Base-by-base conservation (phyloP, 2,113 vertebrate species). In the Cairina moschata region DNA sequence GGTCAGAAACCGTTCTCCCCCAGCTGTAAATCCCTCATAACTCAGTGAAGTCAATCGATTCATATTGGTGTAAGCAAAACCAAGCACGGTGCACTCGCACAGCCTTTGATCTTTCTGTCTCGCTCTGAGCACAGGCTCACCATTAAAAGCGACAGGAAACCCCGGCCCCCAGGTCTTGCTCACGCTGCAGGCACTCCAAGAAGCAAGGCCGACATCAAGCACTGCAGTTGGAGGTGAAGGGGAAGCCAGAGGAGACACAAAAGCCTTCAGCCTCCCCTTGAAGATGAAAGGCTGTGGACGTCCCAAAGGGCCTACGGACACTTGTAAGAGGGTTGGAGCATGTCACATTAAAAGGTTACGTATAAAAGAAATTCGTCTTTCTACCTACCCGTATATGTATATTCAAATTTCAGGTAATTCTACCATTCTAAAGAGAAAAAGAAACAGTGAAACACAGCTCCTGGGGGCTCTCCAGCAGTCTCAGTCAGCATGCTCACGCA, bases 11-110 rank as follows among this genome's bases (percentile, higher is more conserved):
- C 84, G 66, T 88, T 96, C 93, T 96, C 86, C 86, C 93, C 40
- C 62, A 91, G 92, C 88, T 82, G 86, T 96, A 94, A 97, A 96
- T 95, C 95, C 91, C 86, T 93, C 95, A 88, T 96, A 94, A 95
- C 90, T 84, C 54, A 7, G 95, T 82, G 83, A 94, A 94, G 95
- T 94, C 93, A 96, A 95, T 95, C 77, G 50, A 95, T 96, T 96
- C 90, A 87, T 86, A 96, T 54, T 93, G 95, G 95, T 96, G 95
- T 96, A 95, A 95, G 96, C 94, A 95, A 95, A 97, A 91, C 73
- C 88, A 92, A 90, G 71, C 4, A 2, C 92, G 52, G 54, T 69
- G 50, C 84, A 69, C 80, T 91, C 77, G 54, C 77, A 82, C 73
- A 93, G 92, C 86, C 81, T 94, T 94, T 96, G 92, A 95, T 96